phyloP scores from a whole-genome alignment of 2,888 invertebrate genomes.

The Andrena bicolor region DNA sequence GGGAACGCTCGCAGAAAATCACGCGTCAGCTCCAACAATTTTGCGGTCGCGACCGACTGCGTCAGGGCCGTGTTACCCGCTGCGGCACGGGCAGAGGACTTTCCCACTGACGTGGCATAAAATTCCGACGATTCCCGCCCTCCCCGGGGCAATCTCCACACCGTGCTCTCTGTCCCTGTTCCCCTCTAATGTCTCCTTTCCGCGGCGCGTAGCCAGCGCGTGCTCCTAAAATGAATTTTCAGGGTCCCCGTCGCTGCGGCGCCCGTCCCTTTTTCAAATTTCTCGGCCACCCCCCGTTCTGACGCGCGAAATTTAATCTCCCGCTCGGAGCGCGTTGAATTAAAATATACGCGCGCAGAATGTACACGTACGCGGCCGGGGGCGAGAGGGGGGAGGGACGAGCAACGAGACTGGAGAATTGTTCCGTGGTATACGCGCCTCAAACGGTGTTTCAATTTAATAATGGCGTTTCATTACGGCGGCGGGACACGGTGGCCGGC shows the following conservation, averaged over 20 bases:
- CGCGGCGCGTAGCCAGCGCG: constrained; percentile 17
- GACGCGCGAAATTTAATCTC: constrained; percentile 71
- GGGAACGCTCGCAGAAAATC: constrained; percentile 60
- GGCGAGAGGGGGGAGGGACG: background rate
- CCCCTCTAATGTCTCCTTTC: constrained; percentile 62
- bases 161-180: constrained; percentile 15
- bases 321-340: constrained; percentile 61
- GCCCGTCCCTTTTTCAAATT: constrained; percentile 66
- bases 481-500: constrained; percentile 2
- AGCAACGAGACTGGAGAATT: constrained; percentile 63
- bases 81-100: constrained; percentile 13
- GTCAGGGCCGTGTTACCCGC: constrained; percentile 60
- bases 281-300: constrained; percentile 52
- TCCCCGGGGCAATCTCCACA: constrained; percentile 60
- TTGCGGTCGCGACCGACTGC: constrained; percentile 52
- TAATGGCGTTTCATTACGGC: constrained; percentile 57
- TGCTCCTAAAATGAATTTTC: background rate
- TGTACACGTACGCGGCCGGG: background rate
- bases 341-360: constrained; percentile 57
- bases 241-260: background rate
- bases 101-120: constrained; percentile 70
- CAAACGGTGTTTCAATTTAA: constrained; percentile 63
- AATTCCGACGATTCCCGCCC: constrained; percentile 65
- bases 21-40: constrained; percentile 64
- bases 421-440: constrained; percentile 49